These are phyloP conservation scores for Ylistrum balloti DNA, from an alignment of 1,140 invertebrate genomes.

Conservation along the genomic window DNA sequence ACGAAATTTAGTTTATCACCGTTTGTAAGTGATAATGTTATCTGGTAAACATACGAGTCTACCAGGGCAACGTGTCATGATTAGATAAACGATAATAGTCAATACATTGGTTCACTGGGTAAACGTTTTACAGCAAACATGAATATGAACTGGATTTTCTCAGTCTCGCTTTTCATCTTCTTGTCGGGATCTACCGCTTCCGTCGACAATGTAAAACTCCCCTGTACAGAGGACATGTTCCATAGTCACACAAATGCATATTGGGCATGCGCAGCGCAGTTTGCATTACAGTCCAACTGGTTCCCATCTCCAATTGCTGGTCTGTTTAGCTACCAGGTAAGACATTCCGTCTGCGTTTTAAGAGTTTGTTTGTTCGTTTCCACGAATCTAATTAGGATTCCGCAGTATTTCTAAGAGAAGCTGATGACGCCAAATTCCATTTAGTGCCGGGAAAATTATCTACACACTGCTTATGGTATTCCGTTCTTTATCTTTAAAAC, in stretches of 20 bases:
- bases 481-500: too few relatives aligned
- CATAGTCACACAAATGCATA: conserved; percentile 50
- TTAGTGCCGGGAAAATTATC: too few relatives aligned
- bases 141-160: neutral
- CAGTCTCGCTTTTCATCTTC: neutral
- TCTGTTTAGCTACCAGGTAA: conserved; percentile 59
- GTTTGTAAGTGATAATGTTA: neutral
- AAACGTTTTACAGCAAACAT: neutral
- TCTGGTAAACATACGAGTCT: neutral
- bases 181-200: neutral
- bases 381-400: too few relatives aligned
- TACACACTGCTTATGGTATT: too few relatives aligned
- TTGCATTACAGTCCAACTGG: conserved; percentile 60
- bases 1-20: neutral
- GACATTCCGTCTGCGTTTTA: neutral
- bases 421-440: too few relatives aligned
- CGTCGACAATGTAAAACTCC: conserved; percentile 27
- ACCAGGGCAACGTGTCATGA: neutral
- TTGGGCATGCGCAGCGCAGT: conserved; percentile 56
- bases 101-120: neutral
- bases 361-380: too few relatives aligned
- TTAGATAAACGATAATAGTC: neutral
- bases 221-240: conserved; percentile 59
- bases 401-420: too few relatives aligned
- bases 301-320: conserved; percentile 61